A percentile compares a stretch with the other conserved stretches of the same genome.
phyloP scores from a whole-genome alignment of 2,113 vertebrate species.

The Callipepla squamata region DNA sequence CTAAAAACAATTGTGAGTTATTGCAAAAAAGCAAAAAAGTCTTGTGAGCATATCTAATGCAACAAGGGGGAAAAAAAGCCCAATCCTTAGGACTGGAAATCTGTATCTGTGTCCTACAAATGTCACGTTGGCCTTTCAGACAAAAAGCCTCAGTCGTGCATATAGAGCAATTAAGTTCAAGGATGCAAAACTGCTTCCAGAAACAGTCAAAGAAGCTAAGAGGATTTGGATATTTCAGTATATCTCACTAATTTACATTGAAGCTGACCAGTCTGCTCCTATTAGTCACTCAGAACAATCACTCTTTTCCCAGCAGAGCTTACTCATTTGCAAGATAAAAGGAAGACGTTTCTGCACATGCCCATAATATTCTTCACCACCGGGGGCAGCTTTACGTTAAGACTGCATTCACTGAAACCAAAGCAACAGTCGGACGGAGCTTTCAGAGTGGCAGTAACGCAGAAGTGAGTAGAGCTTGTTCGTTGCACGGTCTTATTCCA shows the following conservation, averaged over 20 bases:
- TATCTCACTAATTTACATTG: constrained; percentile 22
- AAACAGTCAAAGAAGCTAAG: not conserved
- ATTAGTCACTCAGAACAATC: constrained; percentile 70
- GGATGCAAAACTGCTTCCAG: constrained; percentile 12
- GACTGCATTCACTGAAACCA: constrained; percentile 74
- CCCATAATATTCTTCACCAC: constrained; percentile 79
- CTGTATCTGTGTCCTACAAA: not conserved
- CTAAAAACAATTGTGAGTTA: not conserved
- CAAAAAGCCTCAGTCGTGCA: not conserved
- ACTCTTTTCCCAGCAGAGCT: constrained; percentile 76
- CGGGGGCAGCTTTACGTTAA: constrained; percentile 87
- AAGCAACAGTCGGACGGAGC: constrained; percentile 80
- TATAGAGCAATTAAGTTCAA: not conserved
- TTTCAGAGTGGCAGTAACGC: constrained; percentile 76
- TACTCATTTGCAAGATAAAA: constrained; percentile 80
- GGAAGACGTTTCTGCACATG: constrained; percentile 80
- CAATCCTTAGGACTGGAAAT: not conserved
- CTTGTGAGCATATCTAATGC: not conserved
- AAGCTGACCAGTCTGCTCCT: constrained; percentile 52
- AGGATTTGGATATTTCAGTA: not conserved
- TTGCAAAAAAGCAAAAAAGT: not conserved
- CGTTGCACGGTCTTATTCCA: constrained; percentile 36
- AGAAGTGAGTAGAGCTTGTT: constrained; percentile 75
- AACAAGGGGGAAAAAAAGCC: not conserved
- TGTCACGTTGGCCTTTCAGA: constrained; percentile 40